These are phyloP conservation scores for Hyaena hyaena DNA, from an alignment of 2,113 vertebrate genomes.

Conservation along the genomic window DNA sequence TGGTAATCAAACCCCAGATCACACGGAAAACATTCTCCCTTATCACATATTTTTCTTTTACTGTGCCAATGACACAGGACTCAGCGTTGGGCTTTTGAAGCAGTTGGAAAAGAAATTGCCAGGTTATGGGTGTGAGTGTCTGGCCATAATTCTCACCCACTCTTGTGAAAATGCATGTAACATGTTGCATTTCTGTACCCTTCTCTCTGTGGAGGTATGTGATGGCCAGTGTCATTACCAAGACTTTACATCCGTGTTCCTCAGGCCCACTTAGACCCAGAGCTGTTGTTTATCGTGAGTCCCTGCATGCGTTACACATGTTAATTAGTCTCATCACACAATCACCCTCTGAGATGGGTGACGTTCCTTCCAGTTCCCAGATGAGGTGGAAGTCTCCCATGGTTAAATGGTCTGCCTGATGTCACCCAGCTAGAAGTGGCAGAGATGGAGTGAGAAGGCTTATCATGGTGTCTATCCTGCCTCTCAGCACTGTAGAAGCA, in stretches of 20 bases:
- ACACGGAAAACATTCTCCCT: not conserved
- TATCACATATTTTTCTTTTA: not conserved
- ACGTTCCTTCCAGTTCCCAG: not conserved
- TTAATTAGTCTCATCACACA: not conserved
- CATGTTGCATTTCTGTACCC: not conserved
- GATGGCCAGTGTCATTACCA: not conserved
- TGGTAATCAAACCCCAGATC: not conserved
- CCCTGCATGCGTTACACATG: not conserved
- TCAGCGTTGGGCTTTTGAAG: not conserved
- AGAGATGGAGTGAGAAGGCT: not conserved
- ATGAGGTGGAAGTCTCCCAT: not conserved
- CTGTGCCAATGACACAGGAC: not conserved
- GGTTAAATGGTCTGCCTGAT: not conserved
- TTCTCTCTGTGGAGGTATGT: not conserved
- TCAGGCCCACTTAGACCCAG: not conserved
- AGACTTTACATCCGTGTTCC: not conserved
- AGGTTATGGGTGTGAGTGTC: not conserved
- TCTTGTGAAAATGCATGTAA: not conserved
- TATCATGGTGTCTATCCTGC: not conserved
- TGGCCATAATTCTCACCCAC: not conserved
- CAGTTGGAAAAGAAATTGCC: constrained; percentile 23
- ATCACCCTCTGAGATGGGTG: not conserved
- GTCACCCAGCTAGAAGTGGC: not conserved
- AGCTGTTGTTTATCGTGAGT: not conserved
- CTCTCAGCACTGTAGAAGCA: not conserved